phyloP scores from a whole-genome alignment of 2,888 invertebrate species.

The Empis livida region DNA sequence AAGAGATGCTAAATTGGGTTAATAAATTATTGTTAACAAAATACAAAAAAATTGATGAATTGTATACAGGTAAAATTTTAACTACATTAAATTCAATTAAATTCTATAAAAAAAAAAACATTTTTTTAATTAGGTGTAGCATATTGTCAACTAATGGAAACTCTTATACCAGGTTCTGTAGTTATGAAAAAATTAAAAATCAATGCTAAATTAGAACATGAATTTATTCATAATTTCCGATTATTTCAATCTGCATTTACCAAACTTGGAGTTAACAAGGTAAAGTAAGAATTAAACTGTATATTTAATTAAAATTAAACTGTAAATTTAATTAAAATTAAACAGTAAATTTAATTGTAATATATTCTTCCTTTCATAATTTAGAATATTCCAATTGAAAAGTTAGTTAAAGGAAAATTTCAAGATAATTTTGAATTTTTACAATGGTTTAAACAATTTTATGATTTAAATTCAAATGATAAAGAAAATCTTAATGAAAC shows the following conservation, averaged over 20 bases:
- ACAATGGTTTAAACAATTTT: neutral
- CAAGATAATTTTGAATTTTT: neutral
- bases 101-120: neutral
- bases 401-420: neutral
- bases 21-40: neutral
- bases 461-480: neutral
- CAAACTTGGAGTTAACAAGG: neutral
- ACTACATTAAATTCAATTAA: too few relatives aligned
- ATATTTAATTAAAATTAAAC: neutral
- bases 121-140: neutral
- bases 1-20: slow-evolving; percentile 1
- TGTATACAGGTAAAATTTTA: slow-evolving; percentile 3
- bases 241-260: neutral
- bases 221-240: slow-evolving; percentile 3
- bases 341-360: too few relatives aligned
- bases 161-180: neutral
- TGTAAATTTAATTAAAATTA: too few relatives aligned
- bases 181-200: slow-evolving; percentile 4
- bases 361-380: neutral
- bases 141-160: slow-evolving; percentile 3
- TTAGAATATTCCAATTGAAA: neutral
- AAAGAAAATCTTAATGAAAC: too few relatives aligned
- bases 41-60: slow-evolving; percentile 2
- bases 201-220: slow-evolving; percentile 1
- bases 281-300: neutral